Evolutionary conservation across 2,888 invertebrate genomes (phyloP), one percentile per base, ranked within the genome.

Genomic region (Lamproptera curius): DNA sequence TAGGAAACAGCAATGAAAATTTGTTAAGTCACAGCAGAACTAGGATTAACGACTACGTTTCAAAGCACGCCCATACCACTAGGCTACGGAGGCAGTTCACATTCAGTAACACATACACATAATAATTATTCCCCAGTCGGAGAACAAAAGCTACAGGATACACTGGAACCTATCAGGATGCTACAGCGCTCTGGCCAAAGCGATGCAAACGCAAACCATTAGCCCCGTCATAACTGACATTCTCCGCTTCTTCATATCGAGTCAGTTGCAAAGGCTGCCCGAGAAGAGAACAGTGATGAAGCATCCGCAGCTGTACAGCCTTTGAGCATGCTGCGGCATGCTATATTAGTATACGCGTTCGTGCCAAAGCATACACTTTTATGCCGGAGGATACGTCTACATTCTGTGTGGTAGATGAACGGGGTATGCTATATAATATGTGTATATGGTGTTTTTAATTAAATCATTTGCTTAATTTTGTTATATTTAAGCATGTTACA

Each of bases 121-220:
- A n/a, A n/a, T n/a, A n/a, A n/a, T n/a, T n/a, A n/a, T n/a, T 43
- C 79, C 78, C 16, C 77, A 93, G 93, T 86, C 91, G 8, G 94
- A 95, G 73, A 91, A 93, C 65, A 94, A 93, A 63, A 76, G 76
- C 11, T 88, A 85, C 56, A 89, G 88, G 59, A 84, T 91, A 5
- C 83, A 90, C 0, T 92, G 92, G 90, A 89, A 91, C 45, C 71
- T 92, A 2, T 89, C 90, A 0, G 89, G 91, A 1, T 92, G 93
- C 55, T 89, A 91, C 56, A 64, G 82, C 6, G 87, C 90, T 0
- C 67, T 94, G 2, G 63, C 76, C 0, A 41, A 52, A 0, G 72
- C 67, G 0, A 64, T 85, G 2, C 53, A 58, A 3, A 59, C 58
- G 1, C 56, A 64, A 0, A 65, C 6, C 66, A 58, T 84, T 85